Evolutionary conservation across 1,140 invertebrate species (phyloP).

Genomic region (Euura lappo): DNA sequence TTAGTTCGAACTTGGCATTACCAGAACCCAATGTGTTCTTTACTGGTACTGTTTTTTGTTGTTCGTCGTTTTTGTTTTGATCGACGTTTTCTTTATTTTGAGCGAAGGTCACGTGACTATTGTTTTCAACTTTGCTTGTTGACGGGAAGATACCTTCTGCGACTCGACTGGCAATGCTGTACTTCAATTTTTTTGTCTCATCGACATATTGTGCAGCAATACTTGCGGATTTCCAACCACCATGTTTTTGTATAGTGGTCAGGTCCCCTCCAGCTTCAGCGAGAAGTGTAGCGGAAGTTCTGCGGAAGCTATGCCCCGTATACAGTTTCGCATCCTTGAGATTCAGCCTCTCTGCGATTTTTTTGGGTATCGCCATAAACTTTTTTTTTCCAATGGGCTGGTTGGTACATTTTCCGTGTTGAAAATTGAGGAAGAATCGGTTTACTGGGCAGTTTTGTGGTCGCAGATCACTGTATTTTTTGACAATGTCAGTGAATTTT

Average conservation of each 20-base stretch:
- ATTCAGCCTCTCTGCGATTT: too few species aligned
- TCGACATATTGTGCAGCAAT: neutral
- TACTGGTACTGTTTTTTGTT: neutral
- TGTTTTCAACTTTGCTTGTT: neutral
- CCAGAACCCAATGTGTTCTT: neutral
- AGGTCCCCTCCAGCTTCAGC: slow-evolving; percentile 1
- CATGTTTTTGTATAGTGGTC: neutral
- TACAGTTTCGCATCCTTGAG: neutral
- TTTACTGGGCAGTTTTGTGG: neutral
- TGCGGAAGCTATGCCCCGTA: slow-evolving; percentile 4
- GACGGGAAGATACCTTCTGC: neutral
- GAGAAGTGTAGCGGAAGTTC: slow-evolving; percentile 12
- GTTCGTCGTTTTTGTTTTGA: neutral
- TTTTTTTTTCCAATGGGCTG: too few species aligned
- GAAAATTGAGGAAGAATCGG: too few species aligned
- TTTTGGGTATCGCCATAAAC: too few species aligned
- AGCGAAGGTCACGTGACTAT: too few species aligned
- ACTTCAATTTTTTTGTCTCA: neutral
- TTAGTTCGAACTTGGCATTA: too few species aligned
- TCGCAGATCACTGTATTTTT: slow-evolving; percentile 20
- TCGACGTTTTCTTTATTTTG: neutral
- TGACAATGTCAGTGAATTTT: slow-evolving; percentile 14
- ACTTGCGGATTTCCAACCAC: neutral
- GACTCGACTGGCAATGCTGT: neutral
- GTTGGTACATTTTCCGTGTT: too few species aligned